Evolutionary conservation across 2,113 vertebrate genomes (phyloP), one percentile per base, ranked within the genome.

Genomic region (Spermophilus dauricus): DNA sequence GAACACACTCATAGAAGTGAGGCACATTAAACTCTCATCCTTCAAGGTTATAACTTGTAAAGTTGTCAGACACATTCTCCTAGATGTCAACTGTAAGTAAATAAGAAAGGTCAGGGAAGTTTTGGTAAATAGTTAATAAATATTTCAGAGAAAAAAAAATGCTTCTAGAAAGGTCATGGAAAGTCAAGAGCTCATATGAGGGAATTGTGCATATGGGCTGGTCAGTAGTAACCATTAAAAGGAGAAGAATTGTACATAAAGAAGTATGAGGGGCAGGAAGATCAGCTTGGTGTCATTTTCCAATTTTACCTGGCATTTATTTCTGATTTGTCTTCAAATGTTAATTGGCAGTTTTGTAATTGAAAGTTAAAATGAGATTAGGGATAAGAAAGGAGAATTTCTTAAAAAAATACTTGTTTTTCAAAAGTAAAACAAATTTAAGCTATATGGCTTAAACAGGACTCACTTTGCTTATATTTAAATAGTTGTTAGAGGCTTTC

Each of bases 391-490:
- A 61, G n/a, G 34, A 87, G 20, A 58, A 77, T 39, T 80, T 95
- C 63, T 86, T 61, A 53, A 70, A 70, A 45, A 73, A 80, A 75
- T 39, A 51, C 45, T 94, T 89, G 4, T 34, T 94, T 97, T 82
- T 69, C 72, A 89, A 69, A 87, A 92, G 42, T 51, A 45, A 67
- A 80, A 63, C 20, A 73, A 63, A 10, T 91, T 86, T 34, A 51
- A 80, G 4, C 18, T 2, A 53, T 48, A 9, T 85, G 48, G 4
- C 39, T 89, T 69, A 77, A 95, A 65, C 6, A 65, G 18, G 20
- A 6, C 30, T 82, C 20, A 34, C 2, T 82, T 83, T 86, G 51
- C 18, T 92, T 56, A 84, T 78, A 53, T 51, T 96, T 58, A 92
- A 91, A 81, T 84, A 82, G 4, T 81, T 76, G 10, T 84, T 42